Evolutionary conservation across 2,797 vertebrate species (phyloP), one percentile per base, ranked within the genome.

Genomic region (Thaleichthys pacificus): DNA sequence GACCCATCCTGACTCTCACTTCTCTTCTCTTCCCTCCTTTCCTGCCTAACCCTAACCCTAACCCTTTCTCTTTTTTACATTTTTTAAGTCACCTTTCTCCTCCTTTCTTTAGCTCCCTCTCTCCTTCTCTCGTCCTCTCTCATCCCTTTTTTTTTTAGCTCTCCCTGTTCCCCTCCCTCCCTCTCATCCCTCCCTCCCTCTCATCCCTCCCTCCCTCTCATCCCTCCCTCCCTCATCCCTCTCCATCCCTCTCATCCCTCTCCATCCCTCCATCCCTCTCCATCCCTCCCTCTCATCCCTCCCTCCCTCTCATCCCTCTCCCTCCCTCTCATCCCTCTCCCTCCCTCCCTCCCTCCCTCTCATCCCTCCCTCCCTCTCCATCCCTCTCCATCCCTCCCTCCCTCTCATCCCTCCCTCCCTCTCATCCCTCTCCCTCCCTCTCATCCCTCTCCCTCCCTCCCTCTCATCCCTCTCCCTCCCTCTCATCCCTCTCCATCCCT

Each of bases 331-430:
- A n/a, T n/a, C n/a, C n/a, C n/a, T n/a, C n/a, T n/a, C n/a, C n/a
- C n/a, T n/a, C n/a, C n/a, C n/a, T n/a, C n/a, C n/a, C n/a, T 77
- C 73, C 17, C 63, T n/a, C 70, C 26, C 28, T 12, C 14, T 64
- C 22, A 0, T 54, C 35, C 8, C 5, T 15, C 28, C 0, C 47
- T n/a, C 38, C 42, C 22, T 28, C 68, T 3, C 19, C n/a, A n/a
- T n/a, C n/a, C n/a, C n/a, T n/a, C n/a, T n/a, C n/a, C n/a, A n/a
- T n/a, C 42, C 30, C 15, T 0, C 49, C 19, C 19, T 15, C 54
- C 17, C 54, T 15, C 4, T 15, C 14, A 0, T 56, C 54, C 4
- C 54, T 56, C 54, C 12, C 54, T 4, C 4, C 54, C 14, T 15
- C 77, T 19, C 69, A 77, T 75, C n/a, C 65, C 21, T 71, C 28